Evolutionary conservation across 2,797 vertebrate genomes (phyloP).

Genomic region (Telmatherina bonti): DNA sequence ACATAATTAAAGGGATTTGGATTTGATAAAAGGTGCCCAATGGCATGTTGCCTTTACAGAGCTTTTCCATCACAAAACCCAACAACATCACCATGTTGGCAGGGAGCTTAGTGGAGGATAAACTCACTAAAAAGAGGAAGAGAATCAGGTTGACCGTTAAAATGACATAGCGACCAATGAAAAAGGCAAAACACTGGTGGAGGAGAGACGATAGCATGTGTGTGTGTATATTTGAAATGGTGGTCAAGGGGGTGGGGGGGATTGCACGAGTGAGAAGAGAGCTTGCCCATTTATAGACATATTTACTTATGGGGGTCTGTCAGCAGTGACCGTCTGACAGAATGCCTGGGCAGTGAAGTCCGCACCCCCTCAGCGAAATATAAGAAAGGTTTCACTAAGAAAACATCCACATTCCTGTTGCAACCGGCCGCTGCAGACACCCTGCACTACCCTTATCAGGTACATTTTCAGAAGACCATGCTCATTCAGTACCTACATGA

Average conservation of each 20-base stretch:
- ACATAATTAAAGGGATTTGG: conserved; percentile 21
- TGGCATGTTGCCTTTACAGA: conserved; percentile 11
- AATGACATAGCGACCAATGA: conserved; percentile 45
- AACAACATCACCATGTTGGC: conserved; percentile 25
- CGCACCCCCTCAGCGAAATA: conserved; percentile 31
- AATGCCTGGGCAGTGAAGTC: conserved; percentile 72
- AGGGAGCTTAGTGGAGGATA: conserved; percentile 11
- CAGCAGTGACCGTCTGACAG: conserved; percentile 78
- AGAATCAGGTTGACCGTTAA: conserved; percentile 35
- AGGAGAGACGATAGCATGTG: conserved; percentile 42
- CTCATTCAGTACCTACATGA: conserved; percentile 71
- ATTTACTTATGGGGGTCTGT: conserved; percentile 84
- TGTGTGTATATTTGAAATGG: conserved; percentile 20
- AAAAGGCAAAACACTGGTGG: conserved; percentile 38
- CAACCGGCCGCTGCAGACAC: conserved; percentile 41
- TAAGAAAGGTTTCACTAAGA: conserved; percentile 64
- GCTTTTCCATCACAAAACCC: conserved; percentile 35
- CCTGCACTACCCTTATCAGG: conserved; percentile 67
- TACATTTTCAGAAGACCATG: conserved; percentile 64
- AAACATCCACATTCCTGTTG: conserved; percentile 83
- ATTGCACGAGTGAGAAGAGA: conserved; percentile 59
- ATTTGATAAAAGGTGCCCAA: conserved; percentile 37
- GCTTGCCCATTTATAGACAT: conserved; percentile 88
- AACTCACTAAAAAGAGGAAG: conserved; percentile 16
- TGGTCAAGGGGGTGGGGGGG: conserved; percentile 4